These are phyloP conservation scores for Dryadula phaetusa DNA, from an alignment of 2,888 invertebrate species.

Conservation along the genomic window DNA sequence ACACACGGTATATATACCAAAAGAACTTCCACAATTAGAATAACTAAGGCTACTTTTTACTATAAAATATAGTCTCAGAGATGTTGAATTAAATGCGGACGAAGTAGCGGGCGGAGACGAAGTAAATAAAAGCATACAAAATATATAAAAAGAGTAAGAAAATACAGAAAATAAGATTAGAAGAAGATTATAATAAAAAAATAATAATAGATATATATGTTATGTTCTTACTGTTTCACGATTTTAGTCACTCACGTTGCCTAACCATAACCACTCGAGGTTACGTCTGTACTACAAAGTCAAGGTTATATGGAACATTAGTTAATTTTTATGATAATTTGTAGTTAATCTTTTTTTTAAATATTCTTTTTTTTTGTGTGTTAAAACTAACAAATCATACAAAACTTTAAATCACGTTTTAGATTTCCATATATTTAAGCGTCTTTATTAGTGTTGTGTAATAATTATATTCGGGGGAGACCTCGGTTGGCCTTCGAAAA, in stretches of 20 bases:
- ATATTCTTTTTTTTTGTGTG: conserved; percentile 3
- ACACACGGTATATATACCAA: too few species aligned
- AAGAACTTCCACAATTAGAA: too few species aligned
- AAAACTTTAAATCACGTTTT: conserved; percentile 1
- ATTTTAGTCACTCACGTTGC: conserved; percentile 16
- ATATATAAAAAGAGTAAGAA: too few species aligned
- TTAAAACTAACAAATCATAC: conserved; percentile 9
- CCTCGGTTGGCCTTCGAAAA: too few species aligned
- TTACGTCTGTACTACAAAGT: conserved; percentile 40
- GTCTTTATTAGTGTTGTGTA: conserved; percentile 1
- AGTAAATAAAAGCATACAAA: too few species aligned
- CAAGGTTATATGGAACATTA: conserved; percentile 34
- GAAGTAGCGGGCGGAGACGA: too few species aligned
- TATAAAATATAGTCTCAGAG: too few species aligned
- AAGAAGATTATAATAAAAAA: neutral
- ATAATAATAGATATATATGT: too few species aligned
- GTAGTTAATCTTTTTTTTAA: conserved; percentile 31
- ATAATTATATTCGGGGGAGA: conserved; percentile 9
- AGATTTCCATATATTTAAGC: neutral
- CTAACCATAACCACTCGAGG: conserved; percentile 7
- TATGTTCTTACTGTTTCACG: neutral
- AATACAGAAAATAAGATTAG: too few species aligned
- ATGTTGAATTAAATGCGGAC: too few species aligned
- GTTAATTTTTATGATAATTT: conserved; percentile 36
- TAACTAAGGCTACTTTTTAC: too few species aligned